Percentiles rank a stretch among this genome's conserved stretches.
Conservation (phyloP, 2,113 vertebrate species). For the Geococcyx californianus region DNA sequence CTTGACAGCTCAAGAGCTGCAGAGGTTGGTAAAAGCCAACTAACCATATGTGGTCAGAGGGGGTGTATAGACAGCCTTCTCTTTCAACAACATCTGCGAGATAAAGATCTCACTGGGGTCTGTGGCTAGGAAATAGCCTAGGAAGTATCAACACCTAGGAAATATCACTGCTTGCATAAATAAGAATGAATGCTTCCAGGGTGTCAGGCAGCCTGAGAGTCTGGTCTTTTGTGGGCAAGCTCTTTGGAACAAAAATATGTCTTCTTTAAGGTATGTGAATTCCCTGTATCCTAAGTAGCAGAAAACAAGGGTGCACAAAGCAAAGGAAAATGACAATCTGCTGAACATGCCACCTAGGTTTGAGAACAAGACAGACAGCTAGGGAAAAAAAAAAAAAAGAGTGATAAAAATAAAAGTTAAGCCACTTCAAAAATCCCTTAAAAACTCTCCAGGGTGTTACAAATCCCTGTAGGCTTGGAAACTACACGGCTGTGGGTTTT, state of each 20-base stretch:
- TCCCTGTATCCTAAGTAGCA: not conserved
- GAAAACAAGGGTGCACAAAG: not conserved
- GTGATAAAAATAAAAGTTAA: not conserved
- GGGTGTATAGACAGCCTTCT: not conserved
- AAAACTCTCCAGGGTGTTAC: constrained; percentile 1
- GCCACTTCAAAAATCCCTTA: not conserved
- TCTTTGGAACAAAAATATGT: not conserved
- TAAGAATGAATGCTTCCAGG: not conserved
- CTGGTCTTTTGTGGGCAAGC: not conserved
- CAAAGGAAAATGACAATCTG: not conserved
- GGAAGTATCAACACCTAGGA: not conserved
- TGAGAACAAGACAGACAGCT: not conserved
- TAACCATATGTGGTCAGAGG: not conserved
- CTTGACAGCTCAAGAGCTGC: not conserved
- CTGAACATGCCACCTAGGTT: not conserved
- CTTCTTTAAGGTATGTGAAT: not conserved
- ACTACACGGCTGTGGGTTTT: constrained; percentile 13
- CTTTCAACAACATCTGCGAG: not conserved
- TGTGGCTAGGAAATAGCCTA: not conserved
- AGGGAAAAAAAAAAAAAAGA: not conserved
- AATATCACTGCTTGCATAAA: not conserved
- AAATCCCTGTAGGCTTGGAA: constrained; percentile 26
- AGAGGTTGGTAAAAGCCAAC: not conserved
- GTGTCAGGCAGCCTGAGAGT: not conserved
- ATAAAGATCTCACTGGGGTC: not conserved